phyloP scores from a whole-genome alignment of 2,888 invertebrate species.

The Ennomos erosarius region DNA sequence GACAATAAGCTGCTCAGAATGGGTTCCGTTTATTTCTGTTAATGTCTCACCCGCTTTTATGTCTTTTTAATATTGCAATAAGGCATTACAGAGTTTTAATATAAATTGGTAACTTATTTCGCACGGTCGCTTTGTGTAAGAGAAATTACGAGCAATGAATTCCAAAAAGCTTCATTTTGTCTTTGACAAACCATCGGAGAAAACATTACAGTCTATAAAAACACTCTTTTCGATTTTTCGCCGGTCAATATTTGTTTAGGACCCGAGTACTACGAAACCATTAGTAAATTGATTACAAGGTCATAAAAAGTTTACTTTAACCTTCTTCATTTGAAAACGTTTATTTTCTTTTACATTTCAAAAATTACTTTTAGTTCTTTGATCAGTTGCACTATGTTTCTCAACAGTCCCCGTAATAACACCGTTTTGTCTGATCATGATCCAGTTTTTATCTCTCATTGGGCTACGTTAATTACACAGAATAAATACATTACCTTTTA shows the following conservation, averaged over 20 bases:
- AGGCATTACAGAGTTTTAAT: conserved; percentile 25
- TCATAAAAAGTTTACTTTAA: conserved; percentile 22
- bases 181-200: conserved; percentile 7
- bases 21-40: conserved; percentile 26
- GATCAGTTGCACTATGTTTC: conserved; percentile 14
- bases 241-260: conserved; percentile 29
- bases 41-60: conserved; percentile 42
- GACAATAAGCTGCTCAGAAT: conserved; percentile 6
- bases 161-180: conserved; percentile 3
- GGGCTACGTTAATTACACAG: conserved; percentile 54
- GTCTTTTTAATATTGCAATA: conserved; percentile 31
- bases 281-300: conserved; percentile 30
- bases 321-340: conserved; percentile 16
- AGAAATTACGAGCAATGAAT: conserved; percentile 10
- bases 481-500: conserved; percentile 60
- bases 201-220: conserved; percentile 26
- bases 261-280: conserved; percentile 17
- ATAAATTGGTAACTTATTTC: conserved; percentile 25
- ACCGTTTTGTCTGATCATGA: conserved; percentile 30
- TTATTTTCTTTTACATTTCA: conserved; percentile 12
- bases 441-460: conserved; percentile 44
- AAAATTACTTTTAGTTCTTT: conserved; percentile 2
- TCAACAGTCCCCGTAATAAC: conserved; percentile 30
- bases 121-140: conserved; percentile 6
- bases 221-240: conserved; percentile 21